Conservation (phyloP, 2,888 invertebrate genomes). For the Hemistola chrysoprasaria region DNA sequence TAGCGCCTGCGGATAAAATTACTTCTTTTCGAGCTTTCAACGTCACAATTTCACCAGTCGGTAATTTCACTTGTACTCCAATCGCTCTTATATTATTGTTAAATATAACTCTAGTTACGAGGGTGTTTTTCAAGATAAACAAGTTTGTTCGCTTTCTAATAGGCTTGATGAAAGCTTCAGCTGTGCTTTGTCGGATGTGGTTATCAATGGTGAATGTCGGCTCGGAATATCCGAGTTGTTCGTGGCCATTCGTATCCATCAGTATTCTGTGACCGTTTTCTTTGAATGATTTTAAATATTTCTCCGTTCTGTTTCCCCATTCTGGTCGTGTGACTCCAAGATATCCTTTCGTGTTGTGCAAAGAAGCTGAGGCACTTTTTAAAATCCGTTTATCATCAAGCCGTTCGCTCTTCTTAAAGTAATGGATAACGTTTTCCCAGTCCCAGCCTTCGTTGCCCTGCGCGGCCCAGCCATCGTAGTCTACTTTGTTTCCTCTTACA, state of each 20-base stretch:
- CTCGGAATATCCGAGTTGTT: constrained; percentile 38
- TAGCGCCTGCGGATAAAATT: constrained; percentile 48
- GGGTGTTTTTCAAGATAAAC: no score
- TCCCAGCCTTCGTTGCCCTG: constrained; percentile 76
- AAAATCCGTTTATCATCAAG: constrained; percentile 26
- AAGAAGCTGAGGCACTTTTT: constrained; percentile 44
- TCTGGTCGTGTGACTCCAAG: constrained; percentile 40
- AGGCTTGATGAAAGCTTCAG: constrained; percentile 37
- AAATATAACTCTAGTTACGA: no score
- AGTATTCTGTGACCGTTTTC: constrained; percentile 40
- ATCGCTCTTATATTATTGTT: no score
- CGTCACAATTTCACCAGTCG: neutral
- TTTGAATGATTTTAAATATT: constrained; percentile 39
- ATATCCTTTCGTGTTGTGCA: constrained; percentile 33
- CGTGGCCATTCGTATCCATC: constrained; percentile 36
- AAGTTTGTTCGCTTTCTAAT: no score
- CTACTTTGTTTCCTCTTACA: constrained; percentile 82
- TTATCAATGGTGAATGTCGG: constrained; percentile 34
- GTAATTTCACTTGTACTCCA: no score
- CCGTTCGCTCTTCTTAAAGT: constrained; percentile 44
- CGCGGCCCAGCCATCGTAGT: constrained; percentile 85
- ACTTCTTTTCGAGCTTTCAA: constrained; percentile 35
- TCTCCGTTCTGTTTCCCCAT: constrained; percentile 37
- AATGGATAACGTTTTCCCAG: constrained; percentile 36
- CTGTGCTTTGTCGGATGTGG: constrained; percentile 39